phyloP scores from a whole-genome alignment of 2,888 invertebrate genomes.

The Laothoe populi region DNA sequence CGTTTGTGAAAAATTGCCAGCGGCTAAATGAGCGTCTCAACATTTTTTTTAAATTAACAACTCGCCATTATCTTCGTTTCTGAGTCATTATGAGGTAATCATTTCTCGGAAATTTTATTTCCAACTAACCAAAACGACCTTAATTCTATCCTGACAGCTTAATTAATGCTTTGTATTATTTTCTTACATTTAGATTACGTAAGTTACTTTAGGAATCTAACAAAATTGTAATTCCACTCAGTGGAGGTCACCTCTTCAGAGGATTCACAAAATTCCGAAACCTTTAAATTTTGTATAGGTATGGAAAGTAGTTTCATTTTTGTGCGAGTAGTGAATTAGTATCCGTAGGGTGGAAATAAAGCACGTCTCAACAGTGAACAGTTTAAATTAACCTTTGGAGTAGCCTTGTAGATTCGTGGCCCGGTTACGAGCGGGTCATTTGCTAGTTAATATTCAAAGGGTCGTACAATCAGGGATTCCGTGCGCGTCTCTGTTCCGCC shows the following conservation, averaged over 20 bases:
- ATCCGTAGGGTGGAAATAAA: slow-evolving; percentile 51
- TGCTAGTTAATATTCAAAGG: slow-evolving; percentile 82
- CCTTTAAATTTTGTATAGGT: neutral
- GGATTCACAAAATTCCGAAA: slow-evolving; percentile 8
- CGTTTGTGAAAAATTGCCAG: slow-evolving; percentile 16
- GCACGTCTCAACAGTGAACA: slow-evolving; percentile 55
- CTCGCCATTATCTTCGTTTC: slow-evolving; percentile 53
- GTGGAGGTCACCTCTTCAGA: neutral
- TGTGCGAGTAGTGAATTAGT: slow-evolving; percentile 29
- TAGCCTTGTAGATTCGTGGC: slow-evolving; percentile 66
- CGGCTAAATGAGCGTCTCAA: slow-evolving; percentile 21
- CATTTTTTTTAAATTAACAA: slow-evolving; percentile 57
- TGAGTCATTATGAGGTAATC: slow-evolving; percentile 41
- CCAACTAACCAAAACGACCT: neutral
- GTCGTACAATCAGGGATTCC: slow-evolving; percentile 76
- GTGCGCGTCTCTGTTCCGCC: slow-evolving; percentile 66
- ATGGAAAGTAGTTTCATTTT: neutral
- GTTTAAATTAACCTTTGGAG: slow-evolving; percentile 70
- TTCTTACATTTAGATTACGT: slow-evolving; percentile 32
- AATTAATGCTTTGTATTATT: slow-evolving; percentile 46
- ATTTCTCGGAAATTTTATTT: slow-evolving; percentile 1
- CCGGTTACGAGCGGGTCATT: slow-evolving; percentile 74
- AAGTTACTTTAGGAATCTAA: slow-evolving; percentile 1
- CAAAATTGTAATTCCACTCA: neutral
- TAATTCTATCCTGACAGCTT: slow-evolving; percentile 8